Evolutionary conservation across 2,797 vertebrate species (phyloP), one percentile per base, ranked within the genome.

Genomic region (Pelobates cultripes): DNA sequence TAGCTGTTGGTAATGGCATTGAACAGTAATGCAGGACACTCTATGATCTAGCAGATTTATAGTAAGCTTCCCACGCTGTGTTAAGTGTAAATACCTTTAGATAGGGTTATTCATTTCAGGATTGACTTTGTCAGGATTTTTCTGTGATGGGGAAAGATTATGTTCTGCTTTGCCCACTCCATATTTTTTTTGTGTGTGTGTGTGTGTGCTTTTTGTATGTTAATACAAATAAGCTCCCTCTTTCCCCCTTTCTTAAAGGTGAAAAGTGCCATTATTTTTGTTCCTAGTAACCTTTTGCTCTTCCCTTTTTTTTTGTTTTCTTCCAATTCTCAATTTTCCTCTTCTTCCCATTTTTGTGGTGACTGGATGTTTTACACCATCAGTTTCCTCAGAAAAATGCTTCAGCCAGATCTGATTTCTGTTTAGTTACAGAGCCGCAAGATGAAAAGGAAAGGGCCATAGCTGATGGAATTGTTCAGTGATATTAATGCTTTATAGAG

Each of bases 311-410:
- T 28, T 28, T 51, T 7, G 51, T 57, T 5, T 6, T 53, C 71
- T 67, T 12, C 47, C n/a, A 17, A 17, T 77, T 66, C 43, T 71
- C 57, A 45, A 10, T 73, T 9, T 51, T 51, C 17, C 53, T 66
- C 43, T 15, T 43, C 74, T 66, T 43, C 73, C 47, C 74, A 57
- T 82, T 82, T 77, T 82, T 61, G 72, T 77, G 74, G 74, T 78
- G 70, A 47, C 61, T 82, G 75, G 75, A 15, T 70, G 73, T 73
- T 77, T 68, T 74, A 43, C 70, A 63, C 68, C 81, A 83, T 83
- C 81, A 74, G 70, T 78, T 83, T 74, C 81, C 63, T 44, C 70
- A 78, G 81, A 82, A 77, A 75, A 82, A 82, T 78, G 55, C 81
- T 82, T 70, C 64, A 60, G 61, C 76, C 63, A 69, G 81, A 73